A percentile compares a stretch with the other conserved stretches of the same genome.
Conservation (phyloP, 2,888 invertebrate genomes). For the Agonopterix alstromeriana region DNA sequence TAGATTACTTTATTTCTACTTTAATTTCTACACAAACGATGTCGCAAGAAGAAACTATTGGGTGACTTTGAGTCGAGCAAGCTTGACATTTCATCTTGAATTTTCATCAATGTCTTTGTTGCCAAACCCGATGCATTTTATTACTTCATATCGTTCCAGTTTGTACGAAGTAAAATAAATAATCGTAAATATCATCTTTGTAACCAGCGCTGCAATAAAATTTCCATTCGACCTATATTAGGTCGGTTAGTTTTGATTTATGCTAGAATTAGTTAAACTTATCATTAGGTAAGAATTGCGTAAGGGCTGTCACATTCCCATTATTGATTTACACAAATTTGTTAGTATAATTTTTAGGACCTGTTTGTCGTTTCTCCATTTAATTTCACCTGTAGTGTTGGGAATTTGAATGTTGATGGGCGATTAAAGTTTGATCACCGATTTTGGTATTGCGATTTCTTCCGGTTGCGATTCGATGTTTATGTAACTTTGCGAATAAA, state of each 20-base stretch:
- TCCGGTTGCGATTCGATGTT: constrained; percentile 18
- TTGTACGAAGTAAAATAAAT: background rate
- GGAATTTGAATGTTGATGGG: constrained; percentile 42
- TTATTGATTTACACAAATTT: constrained; percentile 32
- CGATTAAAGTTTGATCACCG: constrained; percentile 15
- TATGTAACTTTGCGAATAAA: background rate
- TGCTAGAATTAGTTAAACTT: constrained; percentile 2
- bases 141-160: no score
- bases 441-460: constrained; percentile 12
- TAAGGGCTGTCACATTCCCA: constrained; percentile 23
- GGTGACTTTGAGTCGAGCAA: no score
- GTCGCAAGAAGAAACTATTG: no score
- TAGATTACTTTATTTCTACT: no score
- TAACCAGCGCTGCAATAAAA: constrained; percentile 13
- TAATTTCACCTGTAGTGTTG: constrained; percentile 35
- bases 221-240: constrained; percentile 23
- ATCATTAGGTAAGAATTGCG: constrained; percentile 18
- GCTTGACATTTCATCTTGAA: no score
- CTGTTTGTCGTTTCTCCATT: constrained; percentile 30
- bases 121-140: no score
- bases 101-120: no score
- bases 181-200: background rate
- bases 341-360: constrained; percentile 30
- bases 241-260: constrained; percentile 16
- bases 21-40: no score